Base-by-base conservation (phyloP, 2,888 invertebrate genomes). In the Drosophila vallismaia region DNA sequence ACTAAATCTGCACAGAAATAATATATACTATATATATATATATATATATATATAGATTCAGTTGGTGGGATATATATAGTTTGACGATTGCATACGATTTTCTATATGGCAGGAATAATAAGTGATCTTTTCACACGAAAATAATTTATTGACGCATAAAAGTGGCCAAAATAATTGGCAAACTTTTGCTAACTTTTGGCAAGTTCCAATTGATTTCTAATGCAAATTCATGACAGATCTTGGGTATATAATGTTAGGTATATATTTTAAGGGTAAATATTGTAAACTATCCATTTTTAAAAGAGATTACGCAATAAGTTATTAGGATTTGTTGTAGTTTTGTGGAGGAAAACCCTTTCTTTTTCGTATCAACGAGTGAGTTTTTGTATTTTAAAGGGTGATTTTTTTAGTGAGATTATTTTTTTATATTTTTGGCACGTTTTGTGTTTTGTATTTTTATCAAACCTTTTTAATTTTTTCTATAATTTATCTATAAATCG, bases 71-170 rank as follows among this genome's bases (percentile, higher is more conserved):
- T 59, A 55, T 62, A 56, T 45, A 40, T 74, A 56, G 51, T 51
- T 57, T 52, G 38, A 8, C 36, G 12, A 36, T 24, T 46, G 40
- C 40, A 60, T 51, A 57, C 57, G 63, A 64, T 58, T 79, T 62
- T 70, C 28, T 28, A 49, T 70, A 57, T 58, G 49, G 52, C 6
- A 33, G 40, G 38, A 54, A 46, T 64, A 53, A 69, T 57, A 45
- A 79, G 67, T 79, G 67, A 74, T 52, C 70, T 71, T 84, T 66
- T 74, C 71, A 84, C 71, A 74, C 85, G 60, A 86, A 80, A 78
- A 84, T 84, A 84, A 86, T 84, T 84, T 75, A 86, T 86, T 86
- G 87, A 86, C 87, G 85, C 80, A 84, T 80, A 77, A 77, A 84
- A 69, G 31, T 80, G 68, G 68, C 70, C 76, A 49, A 71, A 68